phyloP scores from a whole-genome alignment of 1,140 invertebrate species.

The Zaprionus tsacasi region DNA sequence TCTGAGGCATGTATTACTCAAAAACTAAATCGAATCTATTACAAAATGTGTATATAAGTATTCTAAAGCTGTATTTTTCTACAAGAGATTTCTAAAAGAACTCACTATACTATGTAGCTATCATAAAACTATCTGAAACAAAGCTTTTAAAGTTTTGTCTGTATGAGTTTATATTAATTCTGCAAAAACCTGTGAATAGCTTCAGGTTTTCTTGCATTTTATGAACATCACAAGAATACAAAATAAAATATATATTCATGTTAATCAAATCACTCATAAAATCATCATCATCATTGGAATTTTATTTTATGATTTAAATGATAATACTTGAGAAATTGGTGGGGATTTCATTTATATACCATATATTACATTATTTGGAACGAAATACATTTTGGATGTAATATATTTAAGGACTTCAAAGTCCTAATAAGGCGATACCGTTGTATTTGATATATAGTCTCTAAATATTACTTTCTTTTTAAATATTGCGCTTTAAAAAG shows the following conservation, averaged over 20 bases:
- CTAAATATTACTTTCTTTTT: background rate
- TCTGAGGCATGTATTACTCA: background rate
- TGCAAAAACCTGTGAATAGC: background rate
- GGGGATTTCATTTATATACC: too few relatives aligned
- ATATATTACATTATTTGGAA: too few relatives aligned
- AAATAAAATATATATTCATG: background rate
- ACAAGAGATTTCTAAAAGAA: conserved; percentile 6
- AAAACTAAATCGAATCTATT: background rate
- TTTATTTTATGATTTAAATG: background rate
- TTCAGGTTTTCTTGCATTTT: background rate
- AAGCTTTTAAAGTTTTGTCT: background rate
- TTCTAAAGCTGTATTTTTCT: conserved; percentile 3
- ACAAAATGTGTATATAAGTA: background rate
- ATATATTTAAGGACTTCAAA: too few relatives aligned
- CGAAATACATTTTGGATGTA: too few relatives aligned
- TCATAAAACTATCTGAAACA: background rate
- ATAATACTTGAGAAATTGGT: too few relatives aligned
- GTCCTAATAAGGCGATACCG: too few relatives aligned
- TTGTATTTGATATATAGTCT: background rate
- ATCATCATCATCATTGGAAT: background rate
- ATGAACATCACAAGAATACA: background rate
- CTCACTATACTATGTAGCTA: background rate
- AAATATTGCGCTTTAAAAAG: background rate
- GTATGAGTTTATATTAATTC: background rate
- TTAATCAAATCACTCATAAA: background rate